These are phyloP conservation scores for Rhynchotus rufescens DNA, from an alignment of 2,797 vertebrate species.

Conservation along the genomic window DNA sequence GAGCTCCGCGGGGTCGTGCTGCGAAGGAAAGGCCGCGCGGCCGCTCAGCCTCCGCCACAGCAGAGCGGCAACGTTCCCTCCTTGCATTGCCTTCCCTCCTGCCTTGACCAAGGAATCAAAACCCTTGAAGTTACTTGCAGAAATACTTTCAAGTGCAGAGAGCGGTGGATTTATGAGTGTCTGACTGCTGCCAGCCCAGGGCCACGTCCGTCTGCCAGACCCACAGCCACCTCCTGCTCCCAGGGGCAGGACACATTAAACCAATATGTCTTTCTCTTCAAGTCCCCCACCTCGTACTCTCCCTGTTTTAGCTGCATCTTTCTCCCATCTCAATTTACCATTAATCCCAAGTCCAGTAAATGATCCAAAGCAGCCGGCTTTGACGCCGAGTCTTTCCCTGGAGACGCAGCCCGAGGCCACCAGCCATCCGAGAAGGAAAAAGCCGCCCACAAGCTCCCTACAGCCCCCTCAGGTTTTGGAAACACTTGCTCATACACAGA, in stretches of 20 bases:
- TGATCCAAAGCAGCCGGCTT: not conserved
- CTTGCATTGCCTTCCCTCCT: too few relatives aligned
- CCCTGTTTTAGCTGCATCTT: not conserved
- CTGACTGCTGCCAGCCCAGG: not conserved
- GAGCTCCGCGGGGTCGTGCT: not conserved
- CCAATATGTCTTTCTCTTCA: not conserved
- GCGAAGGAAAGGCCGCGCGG: accelerated
- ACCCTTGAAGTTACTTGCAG: not conserved
- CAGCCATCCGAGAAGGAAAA: not conserved
- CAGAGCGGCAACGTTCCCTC: not conserved
- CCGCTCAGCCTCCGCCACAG: not conserved
- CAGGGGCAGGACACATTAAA: not conserved
- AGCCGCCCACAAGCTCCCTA: not conserved
- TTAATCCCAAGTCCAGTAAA: not conserved
- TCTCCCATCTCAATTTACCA: not conserved
- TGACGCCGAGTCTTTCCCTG: not conserved
- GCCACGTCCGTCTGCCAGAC: not conserved
- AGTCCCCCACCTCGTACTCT: not conserved
- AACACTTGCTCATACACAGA: not conserved
- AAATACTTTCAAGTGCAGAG: not conserved
- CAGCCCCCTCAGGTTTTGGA: not conserved
- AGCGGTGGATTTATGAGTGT: not conserved
- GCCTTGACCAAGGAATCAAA: not conserved
- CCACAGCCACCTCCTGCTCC: not conserved
- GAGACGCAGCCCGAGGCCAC: not conserved